Evolutionary conservation across 2,888 invertebrate genomes (phyloP), one percentile per base, ranked within the genome.

Genomic region (Bellardia pandia): DNA sequence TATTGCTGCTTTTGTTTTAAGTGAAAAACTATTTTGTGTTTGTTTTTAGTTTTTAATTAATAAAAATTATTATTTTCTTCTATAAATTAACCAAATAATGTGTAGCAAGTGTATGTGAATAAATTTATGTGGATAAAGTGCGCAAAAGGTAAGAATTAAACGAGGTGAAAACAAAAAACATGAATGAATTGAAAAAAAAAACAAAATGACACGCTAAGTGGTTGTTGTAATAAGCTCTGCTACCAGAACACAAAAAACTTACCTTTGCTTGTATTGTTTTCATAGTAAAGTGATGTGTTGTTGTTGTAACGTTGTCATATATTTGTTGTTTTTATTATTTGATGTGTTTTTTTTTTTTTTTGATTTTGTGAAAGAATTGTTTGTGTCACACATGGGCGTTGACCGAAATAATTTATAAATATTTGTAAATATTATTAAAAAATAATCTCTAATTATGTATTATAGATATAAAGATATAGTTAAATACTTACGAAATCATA

Each of bases 381-480:
- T 53, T 42, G 66, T 75, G 74, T 45, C 72, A 56, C 89, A 82
- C 72, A 90, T 91, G 92, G 92, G 92, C 92, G 92, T 92, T 92
- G 91, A 92, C 92, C 92, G 88, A 89, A 91, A 75, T 11, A 42
- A 45, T 45, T 64, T 45, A 13, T 56, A 16, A 60, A 76, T 68
- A 53, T 33, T 71, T 23, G 33, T 66, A 13, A 66, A 53, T 33
- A 16, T 40, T 68, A 66, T 13, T 45, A 7, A 14, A 14, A 51
- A 51, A 14, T 30, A 16, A 16, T 8, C 23, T 13, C 2, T 11
- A 45, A 2, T 45, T 45, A 45, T 7, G 7, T 9, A 42, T 13
- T 13, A 9, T 45, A 2, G 13, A 13, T 45, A 9, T 11, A 45
- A 3, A 11, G 2, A 11, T 11, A 45, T 45, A 13, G 13, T 13